Evolutionary conservation across 2,888 invertebrate species (phyloP), one percentile per base, ranked within the genome.

Genomic region (Tetragnatha montana): DNA sequence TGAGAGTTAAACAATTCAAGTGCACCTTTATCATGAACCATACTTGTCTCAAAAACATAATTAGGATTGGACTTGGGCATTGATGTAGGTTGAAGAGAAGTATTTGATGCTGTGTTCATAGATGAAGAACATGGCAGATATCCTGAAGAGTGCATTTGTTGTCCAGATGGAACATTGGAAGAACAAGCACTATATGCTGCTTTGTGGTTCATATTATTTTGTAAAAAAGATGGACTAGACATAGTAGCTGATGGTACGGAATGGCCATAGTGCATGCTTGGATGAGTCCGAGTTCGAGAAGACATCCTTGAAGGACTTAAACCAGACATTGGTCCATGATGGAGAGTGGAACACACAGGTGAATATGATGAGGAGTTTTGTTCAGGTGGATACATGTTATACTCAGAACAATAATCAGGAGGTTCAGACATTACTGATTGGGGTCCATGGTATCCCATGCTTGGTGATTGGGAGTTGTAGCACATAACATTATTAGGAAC

Each of bases 371-470:
- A 82, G 10, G 84, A 80, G 49, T 78, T 81, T 49, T 73, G 86
- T 19, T 90, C 89, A 17, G 70, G 86, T 68, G 82, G 49, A 87
- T 78, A 90, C 22, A 70, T 69, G 75, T 22, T 51, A 12, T 82
- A 90, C 0, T 90, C 89, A 8, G 86, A 22, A 82, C 78, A 78
- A 81, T 87, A 90, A 35, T 90, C 89, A 19, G 81, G 21, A 51
- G 75, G n/a, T 71, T 86, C 82, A 22, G 78, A 70, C 47, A 89
- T 7, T 50, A 73, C 82, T 19, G 89, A 70, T 50, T 82, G 86
- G 79, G 89, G 74, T 87, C 89, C 89, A 87, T 86, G 86, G 50
- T 79, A 71, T 50, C 22, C 50, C 73, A 84, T 69, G 35, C 60
- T 81, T 81, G 75, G 85, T 19, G 87, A 73, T 49, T 87, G 90